Percentiles rank a stretch among this genome's conserved stretches.
These are phyloP conservation scores for Spea multiplicata DNA, from an alignment of 2,113 vertebrate species.

Conservation along the genomic window DNA sequence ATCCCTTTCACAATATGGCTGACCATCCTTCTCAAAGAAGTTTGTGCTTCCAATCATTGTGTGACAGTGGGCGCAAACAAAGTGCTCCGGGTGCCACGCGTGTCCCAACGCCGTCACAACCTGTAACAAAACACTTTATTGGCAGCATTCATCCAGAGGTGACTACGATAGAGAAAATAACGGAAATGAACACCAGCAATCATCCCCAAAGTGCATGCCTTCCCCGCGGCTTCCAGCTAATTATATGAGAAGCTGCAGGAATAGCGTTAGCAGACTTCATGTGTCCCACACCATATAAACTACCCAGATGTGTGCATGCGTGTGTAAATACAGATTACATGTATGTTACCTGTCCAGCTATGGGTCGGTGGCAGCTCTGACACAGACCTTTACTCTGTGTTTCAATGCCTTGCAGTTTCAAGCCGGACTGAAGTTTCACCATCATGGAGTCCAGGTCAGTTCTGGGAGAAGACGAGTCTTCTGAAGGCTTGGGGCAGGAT, in stretches of 20 bases:
- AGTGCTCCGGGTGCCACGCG: constrained; percentile 90
- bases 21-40: constrained; percentile 90
- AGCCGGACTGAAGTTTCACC: constrained; percentile 84
- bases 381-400: constrained; percentile 86
- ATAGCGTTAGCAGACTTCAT: too few relatives aligned
- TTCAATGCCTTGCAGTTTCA: constrained; percentile 82
- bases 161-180: too few relatives aligned
- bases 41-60: constrained; percentile 80
- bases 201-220: background rate
- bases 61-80: constrained; percentile 82
- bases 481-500: background rate
- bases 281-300: too few relatives aligned
- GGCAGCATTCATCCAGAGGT: too few relatives aligned
- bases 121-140: constrained; percentile 53
- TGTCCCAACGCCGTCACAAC: constrained; percentile 84
- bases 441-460: constrained; percentile 86
- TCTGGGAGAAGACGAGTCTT: background rate
- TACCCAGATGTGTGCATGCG: too few relatives aligned
- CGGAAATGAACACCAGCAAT: background rate
- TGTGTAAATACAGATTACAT: too few relatives aligned
- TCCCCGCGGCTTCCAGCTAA: too few relatives aligned
- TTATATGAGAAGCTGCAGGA: too few relatives aligned
- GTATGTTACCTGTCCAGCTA: constrained; percentile 78
- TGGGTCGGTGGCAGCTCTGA: constrained; percentile 83
- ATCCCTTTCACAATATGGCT: constrained; percentile 85